phyloP scores from a whole-genome alignment of 2,113 vertebrate genomes.

The Indicator indicator region DNA sequence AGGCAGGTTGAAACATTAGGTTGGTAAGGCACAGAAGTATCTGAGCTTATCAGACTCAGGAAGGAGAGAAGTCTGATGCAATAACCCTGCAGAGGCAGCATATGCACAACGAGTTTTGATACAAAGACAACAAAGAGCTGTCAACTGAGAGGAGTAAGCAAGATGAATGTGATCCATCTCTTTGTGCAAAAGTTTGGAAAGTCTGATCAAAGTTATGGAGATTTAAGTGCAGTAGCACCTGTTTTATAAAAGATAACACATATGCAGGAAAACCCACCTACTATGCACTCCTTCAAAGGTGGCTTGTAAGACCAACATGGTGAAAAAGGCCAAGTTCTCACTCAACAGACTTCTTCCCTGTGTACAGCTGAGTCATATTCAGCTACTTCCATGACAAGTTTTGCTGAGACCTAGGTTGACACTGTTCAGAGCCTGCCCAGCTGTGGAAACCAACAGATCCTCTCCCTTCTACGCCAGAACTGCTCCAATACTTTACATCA shows the following conservation, averaged over 20 bases:
- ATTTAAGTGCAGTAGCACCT: not conserved
- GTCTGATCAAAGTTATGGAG: not conserved
- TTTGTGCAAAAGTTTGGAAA: not conserved
- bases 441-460: not conserved
- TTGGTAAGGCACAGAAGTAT: not conserved
- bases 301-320: accelerated
- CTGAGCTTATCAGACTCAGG: not conserved
- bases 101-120: not conserved
- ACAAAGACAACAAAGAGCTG: not conserved
- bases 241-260: not conserved
- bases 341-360: not conserved
- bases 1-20: not conserved
- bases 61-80: not conserved
- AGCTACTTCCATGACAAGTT: not conserved
- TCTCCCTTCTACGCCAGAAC: not conserved
- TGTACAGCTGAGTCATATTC: not conserved
- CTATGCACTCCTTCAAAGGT: not conserved
- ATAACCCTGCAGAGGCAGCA: not conserved
- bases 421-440: not conserved
- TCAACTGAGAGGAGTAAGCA: not conserved
- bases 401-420: not conserved
- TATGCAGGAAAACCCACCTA: not conserved
- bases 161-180: not conserved
- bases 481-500: not conserved
- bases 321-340: not conserved